A percentile compares a stretch with the other conserved stretches of the same genome.
Conservation (phyloP, 2,113 vertebrate species). For the Cynopterus brachyotis region DNA sequence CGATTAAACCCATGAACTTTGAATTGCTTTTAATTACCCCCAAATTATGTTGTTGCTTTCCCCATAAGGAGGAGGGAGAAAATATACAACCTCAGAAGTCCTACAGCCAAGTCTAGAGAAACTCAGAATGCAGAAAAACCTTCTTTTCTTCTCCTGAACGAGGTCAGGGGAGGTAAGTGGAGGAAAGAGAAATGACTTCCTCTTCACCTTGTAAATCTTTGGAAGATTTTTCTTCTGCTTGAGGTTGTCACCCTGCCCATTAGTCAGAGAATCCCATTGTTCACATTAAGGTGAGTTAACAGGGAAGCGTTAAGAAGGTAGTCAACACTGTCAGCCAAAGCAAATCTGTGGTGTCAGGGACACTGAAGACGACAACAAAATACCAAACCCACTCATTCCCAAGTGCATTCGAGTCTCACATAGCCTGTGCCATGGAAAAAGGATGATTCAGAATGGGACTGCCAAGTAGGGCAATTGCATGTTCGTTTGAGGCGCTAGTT, state of each 20-base stretch:
- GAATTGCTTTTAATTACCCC: neutral
- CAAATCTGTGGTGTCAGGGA: neutral
- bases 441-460: slow-evolving; percentile 72
- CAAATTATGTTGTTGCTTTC: neutral
- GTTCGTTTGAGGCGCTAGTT: slow-evolving; percentile 60
- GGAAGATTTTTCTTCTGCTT: neutral
- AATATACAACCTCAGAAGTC: neutral
- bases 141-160: neutral
- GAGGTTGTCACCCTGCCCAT: neutral
- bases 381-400: neutral
- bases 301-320: neutral
- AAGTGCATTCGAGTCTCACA: slow-evolving; percentile 29
- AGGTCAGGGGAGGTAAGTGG: too few relatives aligned
- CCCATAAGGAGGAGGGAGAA: neutral
- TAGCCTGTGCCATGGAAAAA: slow-evolving; percentile 53
- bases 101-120: neutral
- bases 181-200: neutral
- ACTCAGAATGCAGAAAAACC: neutral
- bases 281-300: neutral
- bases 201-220: neutral
- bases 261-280: neutral
- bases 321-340: too few relatives aligned
- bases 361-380: neutral
- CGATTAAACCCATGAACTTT: neutral
- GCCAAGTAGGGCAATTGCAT: slow-evolving; percentile 77